Evolutionary conservation across 1,140 invertebrate species (phyloP).

Genomic region (Ptiloglossa arizonensis): DNA sequence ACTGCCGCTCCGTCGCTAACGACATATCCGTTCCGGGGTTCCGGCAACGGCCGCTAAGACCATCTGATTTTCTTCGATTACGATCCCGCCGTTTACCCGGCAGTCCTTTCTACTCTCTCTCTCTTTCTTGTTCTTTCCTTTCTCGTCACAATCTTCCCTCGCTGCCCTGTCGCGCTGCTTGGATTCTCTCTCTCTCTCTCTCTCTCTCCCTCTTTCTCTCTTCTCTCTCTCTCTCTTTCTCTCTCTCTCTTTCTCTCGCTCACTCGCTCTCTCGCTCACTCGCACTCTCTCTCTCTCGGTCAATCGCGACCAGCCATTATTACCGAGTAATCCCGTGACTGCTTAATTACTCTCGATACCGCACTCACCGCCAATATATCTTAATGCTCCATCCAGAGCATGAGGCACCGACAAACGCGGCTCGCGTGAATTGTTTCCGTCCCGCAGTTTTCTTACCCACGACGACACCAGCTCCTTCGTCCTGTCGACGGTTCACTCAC

Average conservation of each 20-base stretch:
- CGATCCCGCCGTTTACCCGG: conserved; percentile 22
- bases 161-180: too few species aligned
- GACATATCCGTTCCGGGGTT: conserved; percentile 23
- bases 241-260: not conserved
- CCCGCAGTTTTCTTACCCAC: not conserved
- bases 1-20: conserved; percentile 7
- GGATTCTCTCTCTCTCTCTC: too few species aligned
- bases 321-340: conserved; percentile 29
- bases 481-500: not conserved
- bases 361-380: conserved; percentile 36
- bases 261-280: conserved; percentile 8
- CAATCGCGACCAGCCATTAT: conserved; percentile 43
- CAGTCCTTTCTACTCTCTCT: too few species aligned
- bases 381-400: conserved; percentile 16
- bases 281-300: not conserved
- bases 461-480: conserved; percentile 1
- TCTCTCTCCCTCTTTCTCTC: too few species aligned
- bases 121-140: too few species aligned
- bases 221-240: not conserved
- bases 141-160: too few species aligned
- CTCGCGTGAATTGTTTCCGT: conserved; percentile 10
- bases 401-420: conserved; percentile 20
- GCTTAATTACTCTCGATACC: conserved; percentile 46
- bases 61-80: conserved; percentile 31
- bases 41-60: conserved; percentile 15